A percentile compares a stretch with the other conserved stretches of the same genome.
Conservation (phyloP, 2,797 vertebrate species). For the Liparis tanakae region DNA sequence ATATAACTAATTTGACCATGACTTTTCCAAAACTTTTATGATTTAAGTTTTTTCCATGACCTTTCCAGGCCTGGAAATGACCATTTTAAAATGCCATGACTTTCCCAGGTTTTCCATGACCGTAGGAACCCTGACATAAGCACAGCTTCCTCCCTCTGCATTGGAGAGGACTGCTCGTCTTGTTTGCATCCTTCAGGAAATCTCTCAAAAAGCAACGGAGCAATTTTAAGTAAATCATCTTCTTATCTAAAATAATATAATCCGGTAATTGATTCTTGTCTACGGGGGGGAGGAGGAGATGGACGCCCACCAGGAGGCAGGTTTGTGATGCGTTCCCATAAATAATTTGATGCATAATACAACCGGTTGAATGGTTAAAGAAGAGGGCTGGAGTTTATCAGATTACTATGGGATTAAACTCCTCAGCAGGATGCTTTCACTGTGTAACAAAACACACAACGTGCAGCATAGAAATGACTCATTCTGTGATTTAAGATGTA, state of each 20-base stretch:
- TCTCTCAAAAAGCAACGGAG: background rate
- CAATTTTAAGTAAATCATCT: background rate
- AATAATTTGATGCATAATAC: conserved; percentile 68
- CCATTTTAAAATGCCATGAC: no score
- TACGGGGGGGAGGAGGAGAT: conserved; percentile 16
- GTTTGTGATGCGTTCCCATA: conserved; percentile 32
- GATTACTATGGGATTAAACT: conserved; percentile 73
- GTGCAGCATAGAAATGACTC: conserved; percentile 24
- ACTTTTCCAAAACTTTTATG: no score
- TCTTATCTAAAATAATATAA: background rate
- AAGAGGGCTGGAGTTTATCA: conserved; percentile 55
- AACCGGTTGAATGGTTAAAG: conserved; percentile 50
- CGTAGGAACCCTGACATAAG: no score
- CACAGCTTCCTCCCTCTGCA: background rate
- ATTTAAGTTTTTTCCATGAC: no score
- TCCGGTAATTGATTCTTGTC: background rate
- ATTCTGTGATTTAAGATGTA: background rate
- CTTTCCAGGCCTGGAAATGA: no score
- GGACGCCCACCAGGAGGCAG: conserved; percentile 15
- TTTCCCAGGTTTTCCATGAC: no score
- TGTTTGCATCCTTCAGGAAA: background rate
- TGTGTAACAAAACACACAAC: conserved; percentile 16
- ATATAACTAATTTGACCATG: no score
- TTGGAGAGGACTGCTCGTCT: background rate
- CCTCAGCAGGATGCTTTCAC: conserved; percentile 27